A percentile compares a stretch with the other conserved stretches of the same genome.
Conservation (phyloP, 1,140 invertebrate genomes). For the Drosophila sturtevanti region DNA sequence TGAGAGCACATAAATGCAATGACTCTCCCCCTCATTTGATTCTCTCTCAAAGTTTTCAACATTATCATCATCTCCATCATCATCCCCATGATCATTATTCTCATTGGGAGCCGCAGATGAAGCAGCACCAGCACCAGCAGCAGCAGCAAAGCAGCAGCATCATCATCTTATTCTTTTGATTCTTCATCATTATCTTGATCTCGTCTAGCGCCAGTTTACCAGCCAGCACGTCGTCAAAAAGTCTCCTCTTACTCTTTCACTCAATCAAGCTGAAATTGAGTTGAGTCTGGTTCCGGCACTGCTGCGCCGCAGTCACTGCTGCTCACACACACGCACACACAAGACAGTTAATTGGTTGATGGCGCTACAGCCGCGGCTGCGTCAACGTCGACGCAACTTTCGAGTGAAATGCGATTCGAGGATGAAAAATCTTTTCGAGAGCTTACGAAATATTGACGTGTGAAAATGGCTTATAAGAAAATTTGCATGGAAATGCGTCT, state of each 20-base stretch:
- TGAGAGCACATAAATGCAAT: constrained; percentile 4
- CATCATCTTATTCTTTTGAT: constrained; percentile 23
- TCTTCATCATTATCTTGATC: constrained; percentile 34
- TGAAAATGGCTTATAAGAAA: constrained; percentile 50
- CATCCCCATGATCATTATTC: constrained; percentile 22
- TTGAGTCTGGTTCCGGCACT: neutral
- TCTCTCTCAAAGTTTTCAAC: constrained; percentile 22
- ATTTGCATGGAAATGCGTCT: neutral
- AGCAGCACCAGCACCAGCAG: constrained; percentile 21
- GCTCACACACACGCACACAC: constrained; percentile 22
- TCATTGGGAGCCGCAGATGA: too few relatives aligned
- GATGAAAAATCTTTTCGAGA: neutral
- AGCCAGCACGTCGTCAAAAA: constrained; percentile 52
- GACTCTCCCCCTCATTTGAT: neutral
- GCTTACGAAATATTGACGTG: constrained; percentile 11
- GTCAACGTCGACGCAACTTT: constrained; percentile 32
- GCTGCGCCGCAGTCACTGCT: neutral
- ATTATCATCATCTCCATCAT: neutral
- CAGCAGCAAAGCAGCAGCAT: constrained; percentile 32
- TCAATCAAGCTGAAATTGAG: constrained; percentile 17
- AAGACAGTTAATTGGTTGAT: constrained; percentile 40
- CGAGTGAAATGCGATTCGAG: neutral
- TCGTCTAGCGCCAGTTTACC: constrained; percentile 54
- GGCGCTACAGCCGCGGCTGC: constrained; percentile 42
- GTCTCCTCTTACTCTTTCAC: constrained; percentile 43